Percentiles rank a stretch among this genome's conserved stretches.
Evolutionary conservation across 2,797 vertebrate species (phyloP).

Genomic region (Siniperca scherzeri): DNA sequence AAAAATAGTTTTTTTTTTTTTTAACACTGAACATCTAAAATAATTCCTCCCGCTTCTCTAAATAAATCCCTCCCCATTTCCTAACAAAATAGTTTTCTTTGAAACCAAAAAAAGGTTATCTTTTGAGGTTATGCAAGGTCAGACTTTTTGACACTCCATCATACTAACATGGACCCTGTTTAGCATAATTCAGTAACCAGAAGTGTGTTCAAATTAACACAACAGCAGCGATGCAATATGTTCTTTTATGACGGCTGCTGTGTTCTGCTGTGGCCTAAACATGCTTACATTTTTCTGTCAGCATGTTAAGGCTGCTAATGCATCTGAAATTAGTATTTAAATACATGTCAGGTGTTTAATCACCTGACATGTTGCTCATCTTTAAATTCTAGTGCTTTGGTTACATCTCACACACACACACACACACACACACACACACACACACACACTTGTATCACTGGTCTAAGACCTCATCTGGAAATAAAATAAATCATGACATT

Average conservation of each 20-base stretch:
- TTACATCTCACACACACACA: constrained; percentile 21
- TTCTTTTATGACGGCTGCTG: not conserved
- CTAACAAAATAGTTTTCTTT: constrained; percentile 85
- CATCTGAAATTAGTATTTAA: constrained; percentile 11
- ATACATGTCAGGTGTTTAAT: not conserved
- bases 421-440: too few species aligned
- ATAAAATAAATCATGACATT: constrained; percentile 25
- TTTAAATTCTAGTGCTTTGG: constrained; percentile 60
- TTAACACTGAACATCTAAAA: constrained; percentile 82
- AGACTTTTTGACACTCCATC: constrained; percentile 60
- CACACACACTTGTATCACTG: constrained; percentile 8
- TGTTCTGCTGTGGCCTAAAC: not conserved
- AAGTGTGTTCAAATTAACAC: constrained; percentile 72
- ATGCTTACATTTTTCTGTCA: not conserved
- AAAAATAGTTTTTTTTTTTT: constrained; percentile 79
- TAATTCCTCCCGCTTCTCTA: constrained; percentile 44
- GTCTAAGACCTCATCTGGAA: constrained; percentile 3
- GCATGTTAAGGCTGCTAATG: constrained; percentile 1
- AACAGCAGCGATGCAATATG: not conserved
- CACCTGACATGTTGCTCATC: not conserved
- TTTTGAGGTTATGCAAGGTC: constrained; percentile 78
- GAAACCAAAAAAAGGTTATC: constrained; percentile 56
- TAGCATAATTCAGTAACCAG: constrained; percentile 66
- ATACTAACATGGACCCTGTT: constrained; percentile 69
- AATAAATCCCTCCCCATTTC: constrained; percentile 65